These are phyloP conservation scores for Agrotis segetum DNA, from an alignment of 2,888 invertebrate genomes.

Conservation along the genomic window DNA sequence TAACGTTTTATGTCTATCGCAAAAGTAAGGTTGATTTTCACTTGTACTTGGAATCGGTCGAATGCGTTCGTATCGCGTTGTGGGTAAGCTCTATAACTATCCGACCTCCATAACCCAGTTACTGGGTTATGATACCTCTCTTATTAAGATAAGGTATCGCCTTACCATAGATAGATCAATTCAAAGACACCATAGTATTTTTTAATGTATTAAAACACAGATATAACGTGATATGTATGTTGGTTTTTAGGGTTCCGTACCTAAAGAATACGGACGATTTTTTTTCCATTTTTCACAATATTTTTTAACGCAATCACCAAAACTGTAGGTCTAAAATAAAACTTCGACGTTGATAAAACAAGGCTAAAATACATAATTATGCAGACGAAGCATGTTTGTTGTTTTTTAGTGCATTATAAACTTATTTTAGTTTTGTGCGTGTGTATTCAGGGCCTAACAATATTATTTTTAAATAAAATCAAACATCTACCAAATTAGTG, in stretches of 20 bases:
- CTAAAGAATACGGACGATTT: too few species aligned
- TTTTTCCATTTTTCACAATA: neutral
- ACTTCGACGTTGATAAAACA: neutral
- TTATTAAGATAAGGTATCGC: neutral
- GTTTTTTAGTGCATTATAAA: neutral
- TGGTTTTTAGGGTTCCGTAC: too few species aligned
- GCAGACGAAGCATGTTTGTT: neutral
- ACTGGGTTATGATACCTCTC: neutral
- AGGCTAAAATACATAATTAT: neutral
- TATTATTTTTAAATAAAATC: neutral
- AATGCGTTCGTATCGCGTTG: too few species aligned
- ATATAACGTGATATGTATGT: neutral
- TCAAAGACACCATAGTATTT: conserved; percentile 12
- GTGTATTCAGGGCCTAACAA: neutral
- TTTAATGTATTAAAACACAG: conserved; percentile 3
- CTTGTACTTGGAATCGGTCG: too few species aligned
- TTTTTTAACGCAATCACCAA: neutral
- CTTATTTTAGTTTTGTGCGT: neutral
- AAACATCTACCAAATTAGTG: conserved; percentile 27
- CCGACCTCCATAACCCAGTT: neutral
- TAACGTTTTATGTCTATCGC: too few species aligned
- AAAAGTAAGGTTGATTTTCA: too few species aligned
- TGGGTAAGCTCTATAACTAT: too few species aligned
- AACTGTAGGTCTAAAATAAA: neutral
- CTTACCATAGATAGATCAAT: neutral